phyloP scores from a whole-genome alignment of 2,888 invertebrate genomes.

The Physocephala rufipes region DNA sequence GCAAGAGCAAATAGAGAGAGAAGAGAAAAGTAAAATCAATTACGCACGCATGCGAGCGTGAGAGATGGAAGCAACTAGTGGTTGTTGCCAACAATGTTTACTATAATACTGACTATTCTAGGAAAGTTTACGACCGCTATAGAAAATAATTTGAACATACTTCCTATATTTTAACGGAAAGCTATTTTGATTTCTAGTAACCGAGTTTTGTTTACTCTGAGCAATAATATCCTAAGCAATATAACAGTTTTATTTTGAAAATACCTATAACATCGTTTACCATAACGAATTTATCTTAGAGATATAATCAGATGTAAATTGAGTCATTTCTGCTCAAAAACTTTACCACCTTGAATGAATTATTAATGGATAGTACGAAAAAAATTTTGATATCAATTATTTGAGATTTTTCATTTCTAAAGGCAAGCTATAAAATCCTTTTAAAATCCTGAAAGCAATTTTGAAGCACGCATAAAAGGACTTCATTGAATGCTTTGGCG shows the following conservation, averaged over 20 bases:
- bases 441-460: neutral
- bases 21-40: neutral
- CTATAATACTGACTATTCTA: too few species aligned
- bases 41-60: neutral
- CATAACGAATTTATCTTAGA: constrained; percentile 4
- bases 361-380: neutral
- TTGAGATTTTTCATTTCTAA: neutral
- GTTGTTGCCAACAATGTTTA: constrained; percentile 14
- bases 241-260: constrained; percentile 14
- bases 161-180: neutral
- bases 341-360: neutral
- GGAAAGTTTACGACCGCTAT: neutral
- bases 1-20: neutral
- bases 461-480: neutral
- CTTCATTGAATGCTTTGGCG: neutral
- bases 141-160: neutral
- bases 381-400: too few species aligned
- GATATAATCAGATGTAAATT: too few species aligned
- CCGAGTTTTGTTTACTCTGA: neutral
- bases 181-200: neutral
- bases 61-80: constrained; percentile 37
- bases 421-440: neutral
- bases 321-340: too few species aligned
- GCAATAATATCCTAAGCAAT: neutral
- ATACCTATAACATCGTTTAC: neutral